A percentile compares a stretch with the other conserved stretches of the same genome.
These are phyloP conservation scores for Muscicapa comitata DNA, from an alignment of 2,797 vertebrate species.

Conservation along the genomic window DNA sequence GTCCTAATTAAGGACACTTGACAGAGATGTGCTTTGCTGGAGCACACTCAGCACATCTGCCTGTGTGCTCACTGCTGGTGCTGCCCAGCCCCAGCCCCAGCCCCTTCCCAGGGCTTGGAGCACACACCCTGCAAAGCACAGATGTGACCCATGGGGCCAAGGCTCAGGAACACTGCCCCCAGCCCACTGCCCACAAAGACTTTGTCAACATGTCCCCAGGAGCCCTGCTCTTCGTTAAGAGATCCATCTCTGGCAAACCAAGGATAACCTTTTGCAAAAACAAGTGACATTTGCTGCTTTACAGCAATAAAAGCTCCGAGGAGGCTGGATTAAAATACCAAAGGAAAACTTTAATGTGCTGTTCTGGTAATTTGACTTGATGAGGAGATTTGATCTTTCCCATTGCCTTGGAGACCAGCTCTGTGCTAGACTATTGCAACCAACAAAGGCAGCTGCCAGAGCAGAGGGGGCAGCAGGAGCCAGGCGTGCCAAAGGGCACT, in stretches of 20 bases:
- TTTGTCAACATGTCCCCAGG: not conserved
- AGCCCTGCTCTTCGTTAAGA: not conserved
- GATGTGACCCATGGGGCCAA: not conserved
- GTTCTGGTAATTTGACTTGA: not conserved
- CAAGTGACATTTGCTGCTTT: not conserved
- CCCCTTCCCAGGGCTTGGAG: not conserved
- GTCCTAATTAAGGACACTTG: not conserved
- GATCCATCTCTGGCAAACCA: not conserved
- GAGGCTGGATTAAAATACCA: constrained; percentile 3
- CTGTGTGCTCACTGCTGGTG: not conserved
- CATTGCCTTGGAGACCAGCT: constrained; percentile 1
- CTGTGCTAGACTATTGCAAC: not conserved
- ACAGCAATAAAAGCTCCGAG: not conserved
- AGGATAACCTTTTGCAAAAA: not conserved
- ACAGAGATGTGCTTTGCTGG: not conserved
- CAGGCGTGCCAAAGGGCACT: not conserved
- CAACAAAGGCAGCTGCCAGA: not conserved
- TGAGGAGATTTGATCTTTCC: constrained; percentile 1
- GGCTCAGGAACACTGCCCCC: not conserved
- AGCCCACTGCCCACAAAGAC: not conserved
- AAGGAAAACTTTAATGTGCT: not conserved
- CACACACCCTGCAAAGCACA: not conserved
- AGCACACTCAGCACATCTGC: not conserved
- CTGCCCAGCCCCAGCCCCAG: not conserved
- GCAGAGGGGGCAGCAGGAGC: not conserved